These are phyloP conservation scores for Acronicta alni DNA, from an alignment of 2,888 invertebrate genomes.

Conservation along the genomic window DNA sequence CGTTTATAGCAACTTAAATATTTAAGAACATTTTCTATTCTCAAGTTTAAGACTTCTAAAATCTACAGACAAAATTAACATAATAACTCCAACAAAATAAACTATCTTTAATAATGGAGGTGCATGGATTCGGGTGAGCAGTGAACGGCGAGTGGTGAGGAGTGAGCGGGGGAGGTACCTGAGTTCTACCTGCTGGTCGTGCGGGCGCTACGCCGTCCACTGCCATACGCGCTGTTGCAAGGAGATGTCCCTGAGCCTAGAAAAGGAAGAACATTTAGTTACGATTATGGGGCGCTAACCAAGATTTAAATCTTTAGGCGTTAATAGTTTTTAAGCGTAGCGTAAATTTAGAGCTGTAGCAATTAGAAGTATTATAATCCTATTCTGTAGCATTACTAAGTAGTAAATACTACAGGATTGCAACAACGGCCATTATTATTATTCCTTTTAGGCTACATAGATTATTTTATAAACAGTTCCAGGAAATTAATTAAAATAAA, in stretches of 20 bases:
- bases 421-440: no score
- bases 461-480: neutral
- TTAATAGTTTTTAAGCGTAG: no score
- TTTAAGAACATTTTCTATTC: neutral
- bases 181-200: slow-evolving; percentile 89
- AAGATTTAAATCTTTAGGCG: no score
- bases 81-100: neutral
- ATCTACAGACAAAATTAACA: no score
- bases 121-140: slow-evolving; percentile 53
- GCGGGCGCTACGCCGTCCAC: slow-evolving; percentile 84
- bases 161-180: slow-evolving; percentile 86
- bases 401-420: no score
- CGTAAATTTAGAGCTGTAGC: no score
- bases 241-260: slow-evolving; percentile 84
- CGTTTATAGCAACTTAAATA: neutral
- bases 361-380: no score
- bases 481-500: neutral
- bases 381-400: no score
- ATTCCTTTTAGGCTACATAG: neutral
- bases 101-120: slow-evolving; percentile 34
- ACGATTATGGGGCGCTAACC: no score
- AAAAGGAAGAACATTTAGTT: neutral
- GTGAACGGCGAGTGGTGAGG: slow-evolving; percentile 62
- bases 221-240: slow-evolving; percentile 83
- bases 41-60: neutral